Evolutionary conservation across 2,888 invertebrate species (phyloP), one percentile per base, ranked within the genome.

Genomic region (Kuschelorhynchus macadamiae): DNA sequence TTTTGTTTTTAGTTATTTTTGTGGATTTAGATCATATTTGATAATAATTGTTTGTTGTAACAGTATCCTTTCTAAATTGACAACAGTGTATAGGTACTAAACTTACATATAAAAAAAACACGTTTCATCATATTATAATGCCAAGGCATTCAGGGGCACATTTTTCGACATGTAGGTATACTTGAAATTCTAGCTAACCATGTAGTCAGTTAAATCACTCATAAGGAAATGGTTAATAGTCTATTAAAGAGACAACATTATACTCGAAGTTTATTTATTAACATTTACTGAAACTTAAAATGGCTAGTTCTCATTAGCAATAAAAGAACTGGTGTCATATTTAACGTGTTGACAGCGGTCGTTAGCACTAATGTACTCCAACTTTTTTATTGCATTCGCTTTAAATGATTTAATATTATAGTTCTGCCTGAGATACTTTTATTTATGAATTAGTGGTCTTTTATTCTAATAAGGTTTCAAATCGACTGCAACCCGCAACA

Each of bases 271-370:
- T 59, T 46, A 66, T 66, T 66, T 66, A 66, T 60, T 47, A 53
- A 53, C 59, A 44, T 52, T 66, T 25, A 55, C 66, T 52, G 46
- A 66, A 66, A 56, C 52, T 50, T 30, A 46, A 60, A 59, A 60
- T 60, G 59, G 46, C 46, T 30, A 42, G 46, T 66, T 60, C 60
- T 53, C 44, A 57, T 65, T 66, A 59, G 59, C 60, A 36, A 53
- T 60, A 46, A 66, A 66, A 59, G 66, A 66, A 66, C 59, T 60
- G 59, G 66, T 52, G 66, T 66, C 44, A 60, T 66, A 60, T 65
- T 57, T 59, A 59, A 66, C 17, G 46, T 46, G 65, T 53, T 59
- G 65, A 66, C 65, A 66, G 65, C 36, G 50, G 32, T 59, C 65
- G 59, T 59, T 66, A 66, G 17, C 52, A 39, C 11, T 53, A 53